Evolutionary conservation across 1,140 invertebrate species (phyloP), one percentile per base, ranked within the genome.

Genomic region (Rhagoletis pomonella): DNA sequence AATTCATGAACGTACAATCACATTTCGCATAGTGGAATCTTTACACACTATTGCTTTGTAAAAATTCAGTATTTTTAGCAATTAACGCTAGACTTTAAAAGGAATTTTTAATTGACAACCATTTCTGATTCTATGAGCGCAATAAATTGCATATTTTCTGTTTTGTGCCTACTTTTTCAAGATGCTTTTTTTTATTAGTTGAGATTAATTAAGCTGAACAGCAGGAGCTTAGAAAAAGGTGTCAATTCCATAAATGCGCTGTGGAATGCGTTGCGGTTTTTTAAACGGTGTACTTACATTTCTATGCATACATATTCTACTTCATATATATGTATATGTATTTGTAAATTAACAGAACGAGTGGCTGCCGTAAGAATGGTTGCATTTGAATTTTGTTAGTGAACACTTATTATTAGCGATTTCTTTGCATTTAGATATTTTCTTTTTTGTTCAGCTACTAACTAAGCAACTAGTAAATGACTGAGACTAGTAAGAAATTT

Each of bases 241-340:
- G 73, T 81, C 73, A 77, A 77, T 77, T 77, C 73, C 7, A 81
- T 81, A 29, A 81, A 81, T 81, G 73, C 44, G n/a, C 29, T 81
- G 50, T 47, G 73, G 17, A 81, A 81, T 81, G 73, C 6, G 10
- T 55, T 6, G 73, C 73, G 73, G 47, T 29, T 47, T 19, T 81
- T 81, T 55, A 10, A n/a, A 29, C 29, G 29, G 29, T 29, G 29
- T 29, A 29, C 29, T 29, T 29, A 29, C 29, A 29, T 29, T 29
- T 29, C 29, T 29, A 29, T 29, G 29, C 29, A 29, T 29, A 29
- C 29, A 29, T 29, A 29, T 29, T 29, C 29, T 0, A 29, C 29
- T 29, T 29, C 29, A 29, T 29, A 29, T 29, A 29, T 29, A 29
- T 29, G 1, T 29, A 29, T 29, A 29, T 29, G 29, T 29, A 29